Base-by-base conservation (phyloP, 2,888 invertebrate genomes). In the Ornithoptera priamus region DNA sequence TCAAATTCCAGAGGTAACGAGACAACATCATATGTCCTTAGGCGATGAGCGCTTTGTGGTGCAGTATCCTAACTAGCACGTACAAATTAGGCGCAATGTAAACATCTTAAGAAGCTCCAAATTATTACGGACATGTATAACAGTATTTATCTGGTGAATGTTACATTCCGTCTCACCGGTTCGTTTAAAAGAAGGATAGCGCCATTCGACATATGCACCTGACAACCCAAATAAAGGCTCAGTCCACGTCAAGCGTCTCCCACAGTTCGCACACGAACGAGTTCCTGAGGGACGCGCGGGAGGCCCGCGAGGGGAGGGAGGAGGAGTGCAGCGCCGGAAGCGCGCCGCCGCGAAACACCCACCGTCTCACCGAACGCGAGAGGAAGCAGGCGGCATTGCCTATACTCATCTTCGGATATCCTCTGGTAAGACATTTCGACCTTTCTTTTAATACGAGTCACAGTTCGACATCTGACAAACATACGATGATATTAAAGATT, bases 351-450 rank as follows among this genome's bases (percentile, higher is more conserved):
- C 68, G 68, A 1, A 59, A 59, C 2, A 39, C 89, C 0, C 94
- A 94, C 73, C 85, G 91, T 64, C 94, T 96, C 67, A 97, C 96
- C 71, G 97, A 97, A 80, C 90, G 97, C 67, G 97, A 97, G 84
- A 94, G 96, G 79, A 96, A 97, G 79, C 96, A 98, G 85, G 98
- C 98, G 0, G 97, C 97, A 0, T 86, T 97, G 71, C 97, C 98
- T 0, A 97, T 98, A 79, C 93, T 98, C 68, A 97, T 98, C 59
- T 98, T 98, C 88, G 98, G 98, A 70, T 96, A 96, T 86, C 96
- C 97, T 66, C 87, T 98, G 90, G 98, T 97, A 86, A 90, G 84
- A 20, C 22, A 22, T 15, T 46, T 39, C 10, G 30, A 30, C 46
- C 12, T 46, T 46, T 46, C 12, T 46, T 46, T 46, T 12, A 46